phyloP scores from a whole-genome alignment of 2,113 vertebrate genomes.

The Aspidoscelis tigris region DNA sequence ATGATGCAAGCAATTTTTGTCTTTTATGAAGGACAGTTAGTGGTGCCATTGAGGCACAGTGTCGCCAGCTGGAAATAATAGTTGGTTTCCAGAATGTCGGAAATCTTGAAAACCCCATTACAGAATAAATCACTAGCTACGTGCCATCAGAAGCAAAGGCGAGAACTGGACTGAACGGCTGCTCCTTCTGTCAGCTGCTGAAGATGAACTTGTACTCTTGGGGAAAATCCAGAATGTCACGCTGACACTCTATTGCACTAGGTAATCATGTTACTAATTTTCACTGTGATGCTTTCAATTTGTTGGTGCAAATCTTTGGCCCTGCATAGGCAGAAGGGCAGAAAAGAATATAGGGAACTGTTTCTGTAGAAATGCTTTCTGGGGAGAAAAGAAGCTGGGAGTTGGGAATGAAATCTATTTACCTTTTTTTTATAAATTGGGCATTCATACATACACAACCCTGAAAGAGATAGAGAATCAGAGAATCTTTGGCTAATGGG shows the following conservation, averaged over 20 bases:
- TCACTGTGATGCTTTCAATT: slow-evolving; percentile 6
- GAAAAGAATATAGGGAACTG: background rate
- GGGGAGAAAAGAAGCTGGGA: background rate
- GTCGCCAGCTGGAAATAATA: slow-evolving; percentile 33
- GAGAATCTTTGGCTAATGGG: background rate
- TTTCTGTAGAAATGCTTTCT: background rate
- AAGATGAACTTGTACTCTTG: background rate
- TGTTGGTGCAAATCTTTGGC: background rate
- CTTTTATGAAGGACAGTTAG: slow-evolving; percentile 28
- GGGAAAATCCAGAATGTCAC: slow-evolving; percentile 22
- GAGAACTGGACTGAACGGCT: slow-evolving; percentile 10
- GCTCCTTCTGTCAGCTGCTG: slow-evolving; percentile 21
- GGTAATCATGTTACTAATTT: background rate
- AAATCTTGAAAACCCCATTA: slow-evolving; percentile 27
- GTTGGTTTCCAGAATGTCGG: slow-evolving; percentile 18
- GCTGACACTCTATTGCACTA: background rate
- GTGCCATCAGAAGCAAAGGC: slow-evolving; percentile 8
- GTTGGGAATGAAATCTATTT: background rate
- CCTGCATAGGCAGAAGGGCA: background rate
- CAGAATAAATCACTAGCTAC: slow-evolving; percentile 12
- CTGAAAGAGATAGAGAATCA: no score
- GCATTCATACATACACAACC: background rate
- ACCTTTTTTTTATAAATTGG: background rate
- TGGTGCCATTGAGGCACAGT: slow-evolving; percentile 28
- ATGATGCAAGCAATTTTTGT: slow-evolving; percentile 50